These are phyloP conservation scores for Anas georgica DNA, from an alignment of 2,797 vertebrate genomes.

Conservation along the genomic window DNA sequence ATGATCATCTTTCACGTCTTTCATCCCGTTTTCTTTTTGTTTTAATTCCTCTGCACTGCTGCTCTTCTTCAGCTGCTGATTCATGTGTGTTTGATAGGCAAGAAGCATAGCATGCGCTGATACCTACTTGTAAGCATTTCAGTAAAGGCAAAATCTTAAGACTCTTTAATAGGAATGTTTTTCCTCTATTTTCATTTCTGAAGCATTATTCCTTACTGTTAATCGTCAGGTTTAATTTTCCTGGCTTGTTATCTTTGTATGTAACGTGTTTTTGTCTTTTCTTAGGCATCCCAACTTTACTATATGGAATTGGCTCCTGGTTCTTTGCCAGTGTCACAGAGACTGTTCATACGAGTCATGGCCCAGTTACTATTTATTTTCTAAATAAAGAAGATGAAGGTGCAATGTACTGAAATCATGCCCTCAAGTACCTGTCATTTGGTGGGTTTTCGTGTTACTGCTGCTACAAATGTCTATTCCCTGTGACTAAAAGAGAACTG, in stretches of 20 bases:
- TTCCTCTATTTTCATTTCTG: neutral
- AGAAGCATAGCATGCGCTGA: neutral
- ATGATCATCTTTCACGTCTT: accelerated
- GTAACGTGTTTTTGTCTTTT: slow-evolving; percentile 61
- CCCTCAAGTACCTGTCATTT: neutral
- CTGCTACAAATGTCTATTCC: slow-evolving; percentile 35
- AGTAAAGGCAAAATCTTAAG: neutral
- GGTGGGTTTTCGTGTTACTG: slow-evolving; percentile 33
- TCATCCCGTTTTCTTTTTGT: neutral
- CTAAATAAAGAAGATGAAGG: slow-evolving; percentile 96
- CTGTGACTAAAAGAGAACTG: slow-evolving; percentile 44
- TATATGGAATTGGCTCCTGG: slow-evolving; percentile 96
- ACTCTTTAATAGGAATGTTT: neutral
- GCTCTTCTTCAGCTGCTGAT: neutral
- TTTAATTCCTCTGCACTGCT: accelerated
- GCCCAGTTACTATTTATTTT: slow-evolving; percentile 94
- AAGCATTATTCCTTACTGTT: accelerated
- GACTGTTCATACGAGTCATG: slow-evolving; percentile 89
- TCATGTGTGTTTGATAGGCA: accelerated
- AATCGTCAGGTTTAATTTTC: neutral
- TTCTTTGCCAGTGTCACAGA: slow-evolving; percentile 90
- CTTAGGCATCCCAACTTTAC: slow-evolving; percentile 92
- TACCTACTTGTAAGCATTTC: neutral
- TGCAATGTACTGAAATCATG: slow-evolving; percentile 79
- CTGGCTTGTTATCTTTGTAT: neutral